Conservation (phyloP, 2,888 invertebrate genomes). For the Arctia plantaginis region DNA sequence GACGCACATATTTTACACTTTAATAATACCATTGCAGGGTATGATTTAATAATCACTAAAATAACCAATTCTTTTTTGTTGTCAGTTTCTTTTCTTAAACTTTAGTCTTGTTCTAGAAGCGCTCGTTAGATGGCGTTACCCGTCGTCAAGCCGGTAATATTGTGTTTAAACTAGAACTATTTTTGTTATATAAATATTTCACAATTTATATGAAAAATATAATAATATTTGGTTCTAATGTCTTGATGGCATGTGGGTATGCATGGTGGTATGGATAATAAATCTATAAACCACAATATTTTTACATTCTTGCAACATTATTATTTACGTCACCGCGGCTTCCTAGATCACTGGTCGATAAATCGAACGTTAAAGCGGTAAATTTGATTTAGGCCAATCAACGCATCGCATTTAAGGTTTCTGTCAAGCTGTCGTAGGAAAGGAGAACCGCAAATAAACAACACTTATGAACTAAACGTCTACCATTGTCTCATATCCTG, state of each 20-base stretch:
- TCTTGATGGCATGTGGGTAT: not conserved
- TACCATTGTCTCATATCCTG: conserved; percentile 64
- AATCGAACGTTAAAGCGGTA: conserved; percentile 66
- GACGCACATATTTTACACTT: too few species aligned
- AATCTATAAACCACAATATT: not conserved
- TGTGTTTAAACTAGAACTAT: not conserved
- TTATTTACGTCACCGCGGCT: conserved; percentile 52
- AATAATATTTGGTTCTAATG: not conserved
- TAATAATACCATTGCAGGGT: too few species aligned
- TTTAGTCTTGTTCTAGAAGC: not conserved
- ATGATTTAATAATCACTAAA: too few species aligned
- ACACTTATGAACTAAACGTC: conserved; percentile 60
- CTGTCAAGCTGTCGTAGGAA: conserved; percentile 61
- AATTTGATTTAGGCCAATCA: conserved; percentile 77
- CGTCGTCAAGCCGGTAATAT: not conserved
- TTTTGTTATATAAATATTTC: not conserved
- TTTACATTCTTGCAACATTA: conserved; percentile 22
- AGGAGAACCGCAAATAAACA: conserved; percentile 34
- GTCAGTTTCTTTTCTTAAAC: too few species aligned
- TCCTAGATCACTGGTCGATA: conserved; percentile 68
- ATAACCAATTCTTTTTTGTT: too few species aligned
- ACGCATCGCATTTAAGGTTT: conserved; percentile 58
- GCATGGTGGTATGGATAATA: not conserved
- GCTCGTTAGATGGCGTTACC: conserved; percentile 3
- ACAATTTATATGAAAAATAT: not conserved